Evolutionary conservation across 2,888 invertebrate genomes (phyloP), one percentile per base, ranked within the genome.

Genomic region (Latrodectus hesperus): DNA sequence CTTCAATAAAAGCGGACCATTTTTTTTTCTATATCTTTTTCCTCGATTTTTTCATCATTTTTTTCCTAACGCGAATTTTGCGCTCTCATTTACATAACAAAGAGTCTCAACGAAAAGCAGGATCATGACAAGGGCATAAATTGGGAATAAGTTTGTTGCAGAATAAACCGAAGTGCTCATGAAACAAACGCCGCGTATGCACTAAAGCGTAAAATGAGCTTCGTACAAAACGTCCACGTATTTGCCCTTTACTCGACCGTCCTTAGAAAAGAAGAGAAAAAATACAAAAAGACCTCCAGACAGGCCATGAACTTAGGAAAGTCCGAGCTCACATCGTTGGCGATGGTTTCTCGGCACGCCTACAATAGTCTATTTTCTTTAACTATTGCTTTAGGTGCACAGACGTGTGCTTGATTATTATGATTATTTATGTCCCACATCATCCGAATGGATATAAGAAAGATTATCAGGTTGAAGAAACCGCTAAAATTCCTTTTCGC

Each of bases 241-340:
- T 83, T 76, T 83, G 82, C 76, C 76, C 83, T 83, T 83, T 76
- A 83, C 75, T 76, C 75, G 76, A 83, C 83, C 75, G 83, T 52
- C 76, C 75, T 68, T 55, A 75, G 22, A 71, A 76, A 83, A 70
- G 38, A 38, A 70, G 60, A 72, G 10, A 52, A 72, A 72, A 72
- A 72, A 72, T 17, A 73, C 16, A 74, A 55, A 75, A 70, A 83
- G 71, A 55, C 76, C 83, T 76, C 76, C 76, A 83, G 83, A 83
- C 83, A 75, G 75, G 71, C 83, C 83, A 83, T 83, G 83, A 83
- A 83, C 83, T 76, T 16, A 64, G 49, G 4, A 71, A 76, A 55
- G 82, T 83, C 70, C 68, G 60, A 60, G 38, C 38, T 38, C 38
- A 38, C 38, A 38, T 71, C 51, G 76, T 55, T n/a, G 12, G 83